Evolutionary conservation across 2,797 vertebrate species (phyloP).

Genomic region (Anableps anableps): DNA sequence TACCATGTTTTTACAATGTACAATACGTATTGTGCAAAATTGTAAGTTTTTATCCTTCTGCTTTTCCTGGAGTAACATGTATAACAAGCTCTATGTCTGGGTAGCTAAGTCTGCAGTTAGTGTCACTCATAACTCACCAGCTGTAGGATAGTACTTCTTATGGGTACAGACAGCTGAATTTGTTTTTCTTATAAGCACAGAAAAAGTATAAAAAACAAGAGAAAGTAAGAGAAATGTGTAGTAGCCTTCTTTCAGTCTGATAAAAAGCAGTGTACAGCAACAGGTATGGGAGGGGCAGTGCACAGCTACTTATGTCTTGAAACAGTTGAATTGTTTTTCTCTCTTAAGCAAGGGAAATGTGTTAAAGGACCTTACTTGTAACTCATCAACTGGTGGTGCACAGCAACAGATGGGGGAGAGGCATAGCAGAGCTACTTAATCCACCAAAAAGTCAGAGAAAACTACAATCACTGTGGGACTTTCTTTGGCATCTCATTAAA

Average conservation of each 20-base stretch:
- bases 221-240: background rate
- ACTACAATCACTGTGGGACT: background rate
- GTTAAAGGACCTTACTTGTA: background rate
- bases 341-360: background rate
- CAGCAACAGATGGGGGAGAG: background rate
- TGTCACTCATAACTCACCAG: no score
- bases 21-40: no score
- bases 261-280: background rate
- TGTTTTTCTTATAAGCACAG: background rate
- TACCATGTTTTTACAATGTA: no score
- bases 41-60: no score
- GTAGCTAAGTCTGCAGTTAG: no score
- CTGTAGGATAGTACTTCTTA: no score
- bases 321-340: background rate
- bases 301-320: background rate
- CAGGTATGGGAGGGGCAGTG: background rate
- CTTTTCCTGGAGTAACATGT: no score
- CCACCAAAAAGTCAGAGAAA: background rate
- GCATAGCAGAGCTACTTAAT: background rate
- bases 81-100: no score
- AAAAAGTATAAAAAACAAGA: background rate
- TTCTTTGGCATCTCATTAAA: background rate
- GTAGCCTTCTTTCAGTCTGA: background rate
- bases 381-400: background rate
- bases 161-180: background rate